phyloP scores from a whole-genome alignment of 2,113 vertebrate genomes.

The Acrocephalus arundinaceus region DNA sequence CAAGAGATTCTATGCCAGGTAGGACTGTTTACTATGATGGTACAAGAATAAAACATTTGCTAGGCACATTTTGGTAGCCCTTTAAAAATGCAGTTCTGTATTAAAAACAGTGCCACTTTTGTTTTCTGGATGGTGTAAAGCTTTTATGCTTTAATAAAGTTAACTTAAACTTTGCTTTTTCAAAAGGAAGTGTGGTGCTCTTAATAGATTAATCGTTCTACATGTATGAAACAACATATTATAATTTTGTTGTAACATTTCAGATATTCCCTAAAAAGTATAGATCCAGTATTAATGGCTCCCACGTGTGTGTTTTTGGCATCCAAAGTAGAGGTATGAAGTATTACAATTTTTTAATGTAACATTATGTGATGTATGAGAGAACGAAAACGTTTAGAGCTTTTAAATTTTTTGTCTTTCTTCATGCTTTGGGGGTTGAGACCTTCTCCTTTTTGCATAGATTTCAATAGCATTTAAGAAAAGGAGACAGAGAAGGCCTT shows the following conservation, averaged over 20 bases:
- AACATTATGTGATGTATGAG: conserved; percentile 56
- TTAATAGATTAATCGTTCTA: conserved; percentile 57
- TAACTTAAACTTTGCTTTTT: conserved; percentile 62
- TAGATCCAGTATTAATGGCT: conserved; percentile 99
- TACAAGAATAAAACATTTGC: conserved; percentile 46
- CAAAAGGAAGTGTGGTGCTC: conserved; percentile 64
- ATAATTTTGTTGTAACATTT: conserved; percentile 66
- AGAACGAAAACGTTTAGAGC: conserved; percentile 16
- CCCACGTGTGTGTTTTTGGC: conserved; percentile 99
- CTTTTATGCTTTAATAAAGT: conserved; percentile 57
- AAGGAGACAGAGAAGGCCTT: conserved; percentile 33
- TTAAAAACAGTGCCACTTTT: conserved; percentile 55
- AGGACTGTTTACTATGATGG: conserved; percentile 63
- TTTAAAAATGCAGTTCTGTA: conserved; percentile 52
- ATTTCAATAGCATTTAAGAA: conserved; percentile 42
- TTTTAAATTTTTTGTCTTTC: conserved; percentile 31
- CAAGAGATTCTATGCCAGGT: conserved; percentile 99
- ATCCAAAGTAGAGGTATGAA: conserved; percentile 98
- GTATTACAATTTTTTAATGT: conserved; percentile 65
- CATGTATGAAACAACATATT: conserved; percentile 57
- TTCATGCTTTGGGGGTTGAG: conserved; percentile 52
- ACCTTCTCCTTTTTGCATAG: conserved; percentile 25
- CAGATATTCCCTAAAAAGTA: conserved; percentile 99
- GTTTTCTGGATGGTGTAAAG: conserved; percentile 61
- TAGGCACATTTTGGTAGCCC: conserved; percentile 61